Base-by-base conservation (phyloP, 92 coral and sea anemone genomes). In the Palythoa caribaeorum region DNA sequence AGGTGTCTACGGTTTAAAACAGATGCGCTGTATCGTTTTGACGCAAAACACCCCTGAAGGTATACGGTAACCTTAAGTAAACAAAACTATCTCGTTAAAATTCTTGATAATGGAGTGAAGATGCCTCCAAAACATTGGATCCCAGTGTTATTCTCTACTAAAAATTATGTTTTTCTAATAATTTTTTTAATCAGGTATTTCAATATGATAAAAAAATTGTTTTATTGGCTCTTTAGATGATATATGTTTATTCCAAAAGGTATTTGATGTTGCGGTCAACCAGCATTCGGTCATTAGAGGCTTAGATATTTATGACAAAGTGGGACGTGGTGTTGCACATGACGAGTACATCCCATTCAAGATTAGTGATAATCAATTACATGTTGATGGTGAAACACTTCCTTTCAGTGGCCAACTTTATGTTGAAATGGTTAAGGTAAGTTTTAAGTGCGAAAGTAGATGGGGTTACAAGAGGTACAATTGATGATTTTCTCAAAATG, bases 241-340 rank as follows among this genome's bases (percentile, higher is more conserved):
- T 5, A 15, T 1, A 17, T 76, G 44, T 51, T 20, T 79, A 40
- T 79, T 70, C 3, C 20, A 44, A n/a, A 63, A 97, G 99, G 99
- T 97, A n/a, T 97, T 97, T 90, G 98, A 97, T 90, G 96, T 97
- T 55, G 91, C 98, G 53, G 94, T 97, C 13, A 97, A 95, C 89
- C 92, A 94, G 50, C 96, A 95, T 78, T 60, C 93, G 14, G 99
- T 94, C 9, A 94, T 97, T 38, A 93, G 95, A 50, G 98, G 98
- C 83, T 89, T 97, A 93, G 99, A 97, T 87, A 97, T 97, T 76
- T 97, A 97, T 91, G 98, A 95, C 86, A 95, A 94, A 94, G 99
- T 97, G 38, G 99, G 99, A 1, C 83, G 95, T 86, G 98, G 94
- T 11, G 94, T 95, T 52, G 99, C 95, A 0, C 98, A 97, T 78